Conservation (phyloP, 2,113 vertebrate species). For the Nothobranchius kuhntae region DNA sequence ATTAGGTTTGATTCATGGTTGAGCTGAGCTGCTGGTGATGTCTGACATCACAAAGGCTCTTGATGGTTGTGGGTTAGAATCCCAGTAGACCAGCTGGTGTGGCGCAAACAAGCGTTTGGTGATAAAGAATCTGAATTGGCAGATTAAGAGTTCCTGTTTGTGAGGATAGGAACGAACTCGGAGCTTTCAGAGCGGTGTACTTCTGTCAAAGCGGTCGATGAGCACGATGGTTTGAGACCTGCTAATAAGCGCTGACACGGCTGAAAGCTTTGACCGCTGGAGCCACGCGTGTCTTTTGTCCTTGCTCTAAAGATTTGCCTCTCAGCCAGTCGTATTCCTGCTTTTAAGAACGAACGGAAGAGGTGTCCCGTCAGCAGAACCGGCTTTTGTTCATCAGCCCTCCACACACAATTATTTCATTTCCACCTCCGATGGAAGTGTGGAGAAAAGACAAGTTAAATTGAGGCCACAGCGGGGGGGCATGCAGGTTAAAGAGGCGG, state of each 20-base stretch:
- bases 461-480: not conserved
- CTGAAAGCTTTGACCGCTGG: not conserved
- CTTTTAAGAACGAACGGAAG: slow-evolving; percentile 4
- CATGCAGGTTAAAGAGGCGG: not conserved
- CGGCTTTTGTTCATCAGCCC: slow-evolving; percentile 9
- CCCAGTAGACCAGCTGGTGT: too few species aligned
- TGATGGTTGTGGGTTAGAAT: too few species aligned
- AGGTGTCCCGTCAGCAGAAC: slow-evolving; percentile 4
- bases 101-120: too few species aligned
- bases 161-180: not conserved
- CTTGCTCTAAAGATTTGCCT: not conserved
- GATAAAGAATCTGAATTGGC: too few species aligned
- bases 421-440: not conserved
- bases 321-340: not conserved
- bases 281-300: not conserved
- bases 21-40: too few species aligned
- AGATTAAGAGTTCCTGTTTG: not conserved
- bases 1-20: too few species aligned
- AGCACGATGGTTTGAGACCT: not conserved
- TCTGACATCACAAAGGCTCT: too few species aligned
- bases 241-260: not conserved
- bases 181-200: not conserved
- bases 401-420: not conserved
- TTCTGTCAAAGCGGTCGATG: not conserved
- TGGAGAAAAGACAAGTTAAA: not conserved